Evolutionary conservation across 2,888 invertebrate species (phyloP).

Genomic region (Cheilosia urbana): DNA sequence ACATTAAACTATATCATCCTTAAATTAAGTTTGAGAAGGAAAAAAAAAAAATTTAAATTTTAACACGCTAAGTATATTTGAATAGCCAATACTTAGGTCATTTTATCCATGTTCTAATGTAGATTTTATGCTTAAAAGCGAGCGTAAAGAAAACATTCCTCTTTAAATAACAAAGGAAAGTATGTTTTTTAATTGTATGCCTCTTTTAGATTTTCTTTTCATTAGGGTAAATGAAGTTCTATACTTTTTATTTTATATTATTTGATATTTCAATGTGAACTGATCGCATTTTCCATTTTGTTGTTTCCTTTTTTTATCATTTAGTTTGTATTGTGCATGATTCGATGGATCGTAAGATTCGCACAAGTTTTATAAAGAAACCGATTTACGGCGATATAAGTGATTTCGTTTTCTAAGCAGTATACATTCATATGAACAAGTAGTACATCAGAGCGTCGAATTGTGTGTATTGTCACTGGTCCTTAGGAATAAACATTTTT

Average conservation of each 20-base stretch:
- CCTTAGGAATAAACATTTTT: no score
- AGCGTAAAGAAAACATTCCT: conserved; percentile 56
- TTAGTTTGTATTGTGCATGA: no score
- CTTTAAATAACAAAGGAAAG: conserved; percentile 28
- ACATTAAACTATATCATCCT: conserved; percentile 37
- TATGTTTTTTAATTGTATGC: conserved; percentile 16
- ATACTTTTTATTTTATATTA: neutral
- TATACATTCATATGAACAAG: no score
- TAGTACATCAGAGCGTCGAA: no score
- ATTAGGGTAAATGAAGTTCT: conserved; percentile 24
- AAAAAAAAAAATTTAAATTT: conserved; percentile 39
- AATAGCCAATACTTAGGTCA: conserved; percentile 60
- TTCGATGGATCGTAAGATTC: no score
- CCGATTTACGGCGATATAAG: no score
- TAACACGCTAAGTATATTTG: conserved; percentile 36
- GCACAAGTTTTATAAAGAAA: no score
- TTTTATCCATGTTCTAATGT: conserved; percentile 55
- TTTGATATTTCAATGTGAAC: neutral
- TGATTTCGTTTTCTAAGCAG: no score
- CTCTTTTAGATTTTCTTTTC: conserved; percentile 24
- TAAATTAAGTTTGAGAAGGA: conserved; percentile 39
- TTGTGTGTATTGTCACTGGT: no score
- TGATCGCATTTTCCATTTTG: neutral
- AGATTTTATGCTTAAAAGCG: conserved; percentile 33
- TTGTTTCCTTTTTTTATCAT: no score